Base-by-base conservation (phyloP, 2,888 invertebrate species). In the Nematopogon swammerdamellus region DNA sequence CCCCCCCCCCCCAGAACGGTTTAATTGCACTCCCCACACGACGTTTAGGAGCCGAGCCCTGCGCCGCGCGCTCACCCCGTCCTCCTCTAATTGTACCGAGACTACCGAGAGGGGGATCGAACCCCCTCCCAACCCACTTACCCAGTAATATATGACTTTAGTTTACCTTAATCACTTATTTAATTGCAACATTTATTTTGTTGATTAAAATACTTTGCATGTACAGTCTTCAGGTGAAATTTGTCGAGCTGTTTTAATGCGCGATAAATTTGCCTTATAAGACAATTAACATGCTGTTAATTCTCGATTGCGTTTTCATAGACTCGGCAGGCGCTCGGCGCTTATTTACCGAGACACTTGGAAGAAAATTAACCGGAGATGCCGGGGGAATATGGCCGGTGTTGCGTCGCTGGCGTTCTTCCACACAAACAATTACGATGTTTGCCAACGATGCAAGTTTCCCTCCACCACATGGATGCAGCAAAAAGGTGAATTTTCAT, bases 111-210 rank as follows among this genome's bases (percentile, higher is more conserved):
- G 36, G 36, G 36, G 36, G 36, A 14, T 14, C 36, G 3, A 6
- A 36, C 36, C 36, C 36, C 25, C 62, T 59, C 63, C 63, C 61
- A 54, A 56, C 58, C 67, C 70, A 72, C 72, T 74, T 73, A 65
- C 64, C 59, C 59, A 56, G 67, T 75, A 71, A 76, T 71, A 68
- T 74, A 76, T 70, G 72, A 64, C 45, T 64, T 65, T 72, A 74
- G 75, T 76, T 74, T 68, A 73, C 68, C 67, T 70, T 76, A 72
- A 77, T 76, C 72, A 73, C 73, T 68, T 72, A 71, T 69, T 72
- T 76, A 73, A 75, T 76, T 74, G 70, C 67, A 64, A 71, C 75
- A 75, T 77, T 74, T 75, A 75, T 76, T 72, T 68, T 71, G 68
- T 76, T 77, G 70, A 76, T 79, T 77, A 75, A 74, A 76, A 75